These are phyloP conservation scores for Acridotheres tristis DNA, from an alignment of 2,797 vertebrate species.

Conservation along the genomic window DNA sequence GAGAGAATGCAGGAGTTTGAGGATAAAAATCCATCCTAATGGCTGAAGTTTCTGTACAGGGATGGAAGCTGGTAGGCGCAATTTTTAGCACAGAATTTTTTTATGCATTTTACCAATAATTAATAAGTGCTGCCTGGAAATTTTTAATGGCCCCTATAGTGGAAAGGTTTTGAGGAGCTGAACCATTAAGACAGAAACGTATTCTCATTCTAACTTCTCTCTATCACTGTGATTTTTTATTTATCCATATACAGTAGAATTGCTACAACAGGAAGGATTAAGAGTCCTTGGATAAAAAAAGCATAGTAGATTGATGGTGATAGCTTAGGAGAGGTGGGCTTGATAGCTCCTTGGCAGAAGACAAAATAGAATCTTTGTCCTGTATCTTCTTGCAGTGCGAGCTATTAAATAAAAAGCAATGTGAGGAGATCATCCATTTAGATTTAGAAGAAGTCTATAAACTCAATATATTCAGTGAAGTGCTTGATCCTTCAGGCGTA, in stretches of 20 bases:
- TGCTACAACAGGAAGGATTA: background rate
- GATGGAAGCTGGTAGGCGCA: background rate
- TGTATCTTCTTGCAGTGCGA: background rate
- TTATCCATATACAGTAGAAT: background rate
- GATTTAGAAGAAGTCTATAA: background rate
- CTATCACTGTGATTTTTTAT: background rate
- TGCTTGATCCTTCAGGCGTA: background rate
- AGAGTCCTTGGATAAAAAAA: background rate
- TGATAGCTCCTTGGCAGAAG: background rate
- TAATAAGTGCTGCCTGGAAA: background rate
- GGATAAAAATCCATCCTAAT: background rate
- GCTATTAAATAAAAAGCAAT: background rate
- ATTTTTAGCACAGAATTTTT: background rate
- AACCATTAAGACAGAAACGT: background rate
- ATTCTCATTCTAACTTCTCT: background rate
- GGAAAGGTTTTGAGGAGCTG: background rate
- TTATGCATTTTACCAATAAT: background rate
- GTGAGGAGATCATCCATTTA: background rate
- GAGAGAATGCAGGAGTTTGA: background rate
- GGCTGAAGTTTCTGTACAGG: background rate
- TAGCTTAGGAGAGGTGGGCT: background rate
- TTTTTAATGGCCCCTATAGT: background rate
- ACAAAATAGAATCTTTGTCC: background rate
- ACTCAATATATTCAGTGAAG: background rate
- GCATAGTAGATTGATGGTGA: background rate